Evolutionary conservation across 2,888 invertebrate genomes (phyloP).

Genomic region (Cephus pygmeus): DNA sequence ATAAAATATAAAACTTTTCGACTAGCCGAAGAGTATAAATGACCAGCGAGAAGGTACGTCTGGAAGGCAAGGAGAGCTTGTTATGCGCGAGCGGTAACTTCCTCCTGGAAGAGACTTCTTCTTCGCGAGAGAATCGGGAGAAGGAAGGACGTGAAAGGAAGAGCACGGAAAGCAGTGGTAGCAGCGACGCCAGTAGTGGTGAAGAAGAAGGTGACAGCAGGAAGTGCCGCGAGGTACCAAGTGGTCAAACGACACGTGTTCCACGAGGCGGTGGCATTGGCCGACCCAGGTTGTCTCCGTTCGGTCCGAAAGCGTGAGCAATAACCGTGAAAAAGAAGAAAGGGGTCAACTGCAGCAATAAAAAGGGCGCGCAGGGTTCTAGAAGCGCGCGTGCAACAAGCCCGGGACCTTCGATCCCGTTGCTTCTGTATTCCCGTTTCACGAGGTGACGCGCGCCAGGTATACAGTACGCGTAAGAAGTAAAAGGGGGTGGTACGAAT

Average conservation of each 20-base stretch:
- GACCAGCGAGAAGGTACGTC: not conserved
- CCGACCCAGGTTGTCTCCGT: constrained; percentile 20
- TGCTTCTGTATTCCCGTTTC: constrained; percentile 3
- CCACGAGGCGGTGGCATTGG: constrained; percentile 26
- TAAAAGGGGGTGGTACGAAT: too few relatives aligned
- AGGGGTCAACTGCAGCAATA: constrained; percentile 33
- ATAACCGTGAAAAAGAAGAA: constrained; percentile 21
- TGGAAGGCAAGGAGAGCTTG: constrained; percentile 22
- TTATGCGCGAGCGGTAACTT: constrained; percentile 52
- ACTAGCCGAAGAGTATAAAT: not conserved
- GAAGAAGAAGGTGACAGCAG: constrained; percentile 20
- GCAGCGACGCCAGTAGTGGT: too few relatives aligned
- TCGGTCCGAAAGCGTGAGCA: constrained; percentile 18
- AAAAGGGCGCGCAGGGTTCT: constrained; percentile 31
- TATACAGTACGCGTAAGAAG: too few relatives aligned
- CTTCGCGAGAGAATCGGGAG: constrained; percentile 19
- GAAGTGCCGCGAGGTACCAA: constrained; percentile 36
- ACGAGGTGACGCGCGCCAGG: not conserved
- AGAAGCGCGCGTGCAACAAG: not conserved
- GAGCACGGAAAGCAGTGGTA: constrained; percentile 11
- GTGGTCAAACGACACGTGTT: constrained; percentile 54
- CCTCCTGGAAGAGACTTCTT: constrained; percentile 34
- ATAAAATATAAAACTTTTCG: too few relatives aligned
- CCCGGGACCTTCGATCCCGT: constrained; percentile 5
- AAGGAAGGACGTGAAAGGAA: constrained; percentile 11